These are phyloP conservation scores for Cheilinus undulatus DNA, from an alignment of 2,113 vertebrate species.

Conservation along the genomic window DNA sequence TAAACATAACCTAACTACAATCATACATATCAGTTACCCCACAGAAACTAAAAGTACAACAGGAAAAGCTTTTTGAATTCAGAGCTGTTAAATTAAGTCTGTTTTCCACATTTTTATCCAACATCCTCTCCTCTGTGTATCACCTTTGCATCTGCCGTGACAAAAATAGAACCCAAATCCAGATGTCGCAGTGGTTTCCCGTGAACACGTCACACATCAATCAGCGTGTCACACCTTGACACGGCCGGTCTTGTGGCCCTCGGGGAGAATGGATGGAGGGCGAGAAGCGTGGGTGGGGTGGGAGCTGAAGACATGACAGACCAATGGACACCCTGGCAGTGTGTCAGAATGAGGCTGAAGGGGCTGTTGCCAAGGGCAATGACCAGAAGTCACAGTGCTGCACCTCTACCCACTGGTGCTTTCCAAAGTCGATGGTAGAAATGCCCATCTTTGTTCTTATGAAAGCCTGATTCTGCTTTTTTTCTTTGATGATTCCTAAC, in stretches of 20 bases:
- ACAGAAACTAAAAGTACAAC: conserved; percentile 42
- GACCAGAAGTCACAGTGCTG: conserved; percentile 59
- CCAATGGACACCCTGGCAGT: conserved; percentile 61
- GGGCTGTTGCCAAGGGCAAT: not conserved
- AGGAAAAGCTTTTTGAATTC: conserved; percentile 16
- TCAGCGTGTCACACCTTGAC: conserved; percentile 39
- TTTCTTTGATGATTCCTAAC: not conserved
- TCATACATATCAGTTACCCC: too few species aligned
- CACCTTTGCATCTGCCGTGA: conserved; percentile 12
- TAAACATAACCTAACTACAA: too few species aligned
- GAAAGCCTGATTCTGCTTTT: not conserved
- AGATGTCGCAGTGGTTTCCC: conserved; percentile 21
- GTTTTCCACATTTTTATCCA: not conserved
- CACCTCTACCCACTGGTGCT: conserved; percentile 16
- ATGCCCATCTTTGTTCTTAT: conserved; percentile 18
- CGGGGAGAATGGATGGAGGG: conserved; percentile 10
- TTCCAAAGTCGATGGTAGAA: conserved; percentile 14
- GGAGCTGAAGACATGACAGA: conserved; percentile 54
- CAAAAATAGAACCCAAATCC: conserved; percentile 31
- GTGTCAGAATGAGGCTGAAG: conserved; percentile 55
- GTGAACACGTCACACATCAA: conserved; percentile 50
- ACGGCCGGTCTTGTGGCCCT: conserved; percentile 43
- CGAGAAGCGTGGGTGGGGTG: not conserved
- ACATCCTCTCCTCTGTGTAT: not conserved
- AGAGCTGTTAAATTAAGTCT: not conserved